Evolutionary conservation across 2,888 invertebrate species (phyloP).

Genomic region (Apantesis nais): DNA sequence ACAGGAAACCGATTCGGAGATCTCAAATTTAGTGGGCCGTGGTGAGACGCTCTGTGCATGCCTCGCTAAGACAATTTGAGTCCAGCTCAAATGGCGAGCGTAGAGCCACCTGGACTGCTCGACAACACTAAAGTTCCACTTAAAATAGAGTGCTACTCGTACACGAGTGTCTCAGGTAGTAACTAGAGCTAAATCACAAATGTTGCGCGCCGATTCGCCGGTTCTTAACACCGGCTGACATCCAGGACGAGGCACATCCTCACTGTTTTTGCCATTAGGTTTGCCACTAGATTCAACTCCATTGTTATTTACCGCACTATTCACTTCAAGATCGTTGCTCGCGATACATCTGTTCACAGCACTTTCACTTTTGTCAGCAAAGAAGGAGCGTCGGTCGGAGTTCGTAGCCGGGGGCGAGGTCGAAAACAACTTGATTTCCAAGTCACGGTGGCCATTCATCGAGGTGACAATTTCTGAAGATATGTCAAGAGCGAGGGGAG

Average conservation of each 20-base stretch:
- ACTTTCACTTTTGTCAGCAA: slow-evolving; percentile 83
- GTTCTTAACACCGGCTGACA: slow-evolving; percentile 67
- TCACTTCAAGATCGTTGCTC: slow-evolving; percentile 72
- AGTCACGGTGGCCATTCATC: slow-evolving; percentile 90
- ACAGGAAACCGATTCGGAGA: slow-evolving; percentile 85
- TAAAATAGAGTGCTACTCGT: slow-evolving; percentile 61
- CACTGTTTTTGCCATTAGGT: slow-evolving; percentile 70
- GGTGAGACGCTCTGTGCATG: slow-evolving; percentile 78
- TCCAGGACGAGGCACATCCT: slow-evolving; percentile 71
- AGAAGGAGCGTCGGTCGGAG: slow-evolving; percentile 79
- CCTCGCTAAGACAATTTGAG: slow-evolving; percentile 82
- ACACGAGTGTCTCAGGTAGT: slow-evolving; percentile 78
- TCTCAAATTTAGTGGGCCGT: slow-evolving; percentile 78
- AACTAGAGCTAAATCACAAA: slow-evolving; percentile 85
- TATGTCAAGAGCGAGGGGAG: slow-evolving; percentile 87
- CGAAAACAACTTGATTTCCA: slow-evolving; percentile 92
- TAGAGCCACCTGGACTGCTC: slow-evolving; percentile 69
- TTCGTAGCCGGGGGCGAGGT: slow-evolving; percentile 83
- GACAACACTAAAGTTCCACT: slow-evolving; percentile 69
- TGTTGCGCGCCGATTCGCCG: slow-evolving; percentile 72
- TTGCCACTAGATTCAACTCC: slow-evolving; percentile 69
- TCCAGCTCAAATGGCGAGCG: slow-evolving; percentile 84
- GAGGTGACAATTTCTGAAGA: slow-evolving; percentile 92
- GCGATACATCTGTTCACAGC: slow-evolving; percentile 76
- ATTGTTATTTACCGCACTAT: slow-evolving; percentile 77